Evolutionary conservation across 1,140 invertebrate species (phyloP).

Genomic region (Papilio polyxenes): DNA sequence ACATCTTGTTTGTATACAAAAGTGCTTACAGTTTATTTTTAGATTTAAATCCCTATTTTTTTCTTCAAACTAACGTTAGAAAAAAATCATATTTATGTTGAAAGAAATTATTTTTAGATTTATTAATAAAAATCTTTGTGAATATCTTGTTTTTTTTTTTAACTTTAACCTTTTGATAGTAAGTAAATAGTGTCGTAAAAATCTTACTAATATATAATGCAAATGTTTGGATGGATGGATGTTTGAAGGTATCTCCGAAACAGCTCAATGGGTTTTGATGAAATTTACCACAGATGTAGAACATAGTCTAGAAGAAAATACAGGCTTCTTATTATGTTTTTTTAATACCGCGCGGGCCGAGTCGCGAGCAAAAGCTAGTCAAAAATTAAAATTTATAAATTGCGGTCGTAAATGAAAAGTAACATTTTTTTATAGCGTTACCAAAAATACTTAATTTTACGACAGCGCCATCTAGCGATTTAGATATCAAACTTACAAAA

Average conservation of each 20-base stretch:
- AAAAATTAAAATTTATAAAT: no score
- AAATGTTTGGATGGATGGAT: no score
- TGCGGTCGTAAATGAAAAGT: no score
- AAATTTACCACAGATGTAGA: no score
- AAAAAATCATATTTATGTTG: neutral
- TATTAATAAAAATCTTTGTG: conserved; percentile 10
- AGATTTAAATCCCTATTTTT: neutral
- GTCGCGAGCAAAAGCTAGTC: no score
- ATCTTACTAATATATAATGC: no score
- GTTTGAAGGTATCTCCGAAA: no score
- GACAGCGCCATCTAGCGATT: neutral
- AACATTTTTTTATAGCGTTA: neutral
- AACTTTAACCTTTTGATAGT: neutral
- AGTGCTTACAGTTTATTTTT: conserved; percentile 2
- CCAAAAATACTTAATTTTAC: neutral
- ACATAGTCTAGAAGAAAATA: no score
- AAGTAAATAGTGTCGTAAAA: neutral
- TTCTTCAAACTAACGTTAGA: neutral
- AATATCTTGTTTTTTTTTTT: conserved; percentile 8
- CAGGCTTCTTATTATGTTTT: no score
- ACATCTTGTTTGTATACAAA: neutral
- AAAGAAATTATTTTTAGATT: conserved; percentile 23
- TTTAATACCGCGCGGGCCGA: no score
- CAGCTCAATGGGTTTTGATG: no score
- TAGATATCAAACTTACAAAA: neutral